Evolutionary conservation across 2,797 vertebrate species (phyloP), one percentile per base, ranked within the genome.

Genomic region (Pseudomugil tenellus): DNA sequence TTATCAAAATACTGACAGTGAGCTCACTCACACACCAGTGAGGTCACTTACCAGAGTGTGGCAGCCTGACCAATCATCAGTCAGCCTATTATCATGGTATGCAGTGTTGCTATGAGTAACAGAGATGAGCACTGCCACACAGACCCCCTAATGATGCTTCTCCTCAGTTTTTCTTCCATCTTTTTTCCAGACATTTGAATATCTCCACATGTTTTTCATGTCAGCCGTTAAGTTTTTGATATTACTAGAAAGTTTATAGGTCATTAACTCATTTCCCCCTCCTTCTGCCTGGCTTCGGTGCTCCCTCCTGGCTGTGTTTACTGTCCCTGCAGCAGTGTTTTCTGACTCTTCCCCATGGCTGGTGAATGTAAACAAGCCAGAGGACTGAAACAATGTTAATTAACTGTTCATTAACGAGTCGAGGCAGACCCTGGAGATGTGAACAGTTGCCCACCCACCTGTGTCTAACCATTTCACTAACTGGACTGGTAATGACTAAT

Each of bases 101-200:
- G 88, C 83, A 86, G 86, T 86, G 92, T 93, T 93, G 92, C 92
- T 83, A 91, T 93, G 92, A 91, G 92, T 92, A 91, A 92, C 91
- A 64, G 87, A 86, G 86, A 80, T 85, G 80, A 85, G 86, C 79
- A 58, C 80, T 58, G 80, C 84, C 76, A 84, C 49, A 35, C 58
- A 0, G 79, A 84, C 81, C 79, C 72, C 81, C 76, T 67, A 48
- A 63, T 63, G n/a, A n/a, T n/a, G n/a, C n/a, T n/a, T n/a, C n/a
- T n/a, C n/a, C n/a, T n/a, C n/a, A n/a, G 64, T 32, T 2, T 63
- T 67, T 14, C 60, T 28, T 54, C 49, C 16, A 12, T 51, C 21
- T 61, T 19, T 53, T 46, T 51, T 52, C 10, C 37, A 19, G 31
- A 29, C 32, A 41, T 25, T 49, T 39, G 19, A 2, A 11, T 48